A percentile compares a stretch with the other conserved stretches of the same genome.
Evolutionary conservation across 2,113 vertebrate species (phyloP).

Genomic region (Ictalurus furcatus): DNA sequence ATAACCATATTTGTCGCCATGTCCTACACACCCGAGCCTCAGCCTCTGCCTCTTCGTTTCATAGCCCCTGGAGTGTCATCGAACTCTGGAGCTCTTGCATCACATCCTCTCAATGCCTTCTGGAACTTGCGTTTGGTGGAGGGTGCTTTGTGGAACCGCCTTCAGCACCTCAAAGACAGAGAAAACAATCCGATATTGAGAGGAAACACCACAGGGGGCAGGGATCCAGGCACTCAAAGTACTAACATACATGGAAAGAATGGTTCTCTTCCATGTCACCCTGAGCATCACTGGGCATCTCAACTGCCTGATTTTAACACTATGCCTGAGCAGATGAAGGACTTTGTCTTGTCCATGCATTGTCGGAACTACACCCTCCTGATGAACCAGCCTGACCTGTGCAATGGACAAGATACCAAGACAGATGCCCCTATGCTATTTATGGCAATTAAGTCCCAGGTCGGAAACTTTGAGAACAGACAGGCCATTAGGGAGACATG

Average conservation of each 20-base stretch:
- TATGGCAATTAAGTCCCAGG: slow-evolving; percentile 77
- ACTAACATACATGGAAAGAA: slow-evolving; percentile 10
- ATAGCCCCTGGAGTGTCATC: slow-evolving; percentile 66
- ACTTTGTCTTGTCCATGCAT: slow-evolving; percentile 75
- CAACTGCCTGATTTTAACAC: slow-evolving; percentile 56
- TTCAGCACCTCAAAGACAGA: slow-evolving; percentile 73
- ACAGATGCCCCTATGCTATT: slow-evolving; percentile 65
- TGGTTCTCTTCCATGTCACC: slow-evolving; percentile 52
- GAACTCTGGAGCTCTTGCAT: slow-evolving; percentile 59
- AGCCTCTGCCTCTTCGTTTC: slow-evolving; percentile 63
- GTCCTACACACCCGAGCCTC: slow-evolving; percentile 66
- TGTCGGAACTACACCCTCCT: slow-evolving; percentile 72
- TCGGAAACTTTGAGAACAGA: slow-evolving; percentile 76
- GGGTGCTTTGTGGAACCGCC: slow-evolving; percentile 72
- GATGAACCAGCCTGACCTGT: slow-evolving; percentile 69
- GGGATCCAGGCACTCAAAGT: slow-evolving; percentile 15
- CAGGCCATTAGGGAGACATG: slow-evolving; percentile 81
- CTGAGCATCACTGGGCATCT: slow-evolving; percentile 48
- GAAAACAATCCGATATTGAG: slow-evolving; percentile 70
- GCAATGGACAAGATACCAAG: slow-evolving; percentile 47
- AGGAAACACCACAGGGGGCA: slow-evolving; percentile 55
- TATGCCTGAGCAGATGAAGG: slow-evolving; percentile 70
- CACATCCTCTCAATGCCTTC: slow-evolving; percentile 69
- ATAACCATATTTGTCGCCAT: slow-evolving; percentile 75
- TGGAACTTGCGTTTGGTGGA: slow-evolving; percentile 73